Conservation (phyloP, 2,113 vertebrate genomes). For the Dicerorhinus sumatrensis region DNA sequence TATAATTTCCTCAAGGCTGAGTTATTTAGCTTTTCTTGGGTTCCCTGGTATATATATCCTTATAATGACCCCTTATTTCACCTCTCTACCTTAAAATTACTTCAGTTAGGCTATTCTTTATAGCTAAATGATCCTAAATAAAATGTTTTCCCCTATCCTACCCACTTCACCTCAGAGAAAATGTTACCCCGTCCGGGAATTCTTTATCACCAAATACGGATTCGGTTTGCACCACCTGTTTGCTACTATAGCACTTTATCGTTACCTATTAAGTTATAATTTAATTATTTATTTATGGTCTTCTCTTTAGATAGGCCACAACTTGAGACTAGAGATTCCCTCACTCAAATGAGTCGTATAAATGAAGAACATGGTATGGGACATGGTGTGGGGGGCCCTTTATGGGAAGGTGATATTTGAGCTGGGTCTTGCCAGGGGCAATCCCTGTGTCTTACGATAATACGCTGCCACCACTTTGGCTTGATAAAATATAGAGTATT, state of each 20-base stretch:
- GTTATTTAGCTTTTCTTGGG: not conserved
- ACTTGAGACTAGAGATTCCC: not conserved
- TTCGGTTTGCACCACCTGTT: not conserved
- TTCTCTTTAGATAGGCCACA: not conserved
- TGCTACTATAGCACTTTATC: not conserved
- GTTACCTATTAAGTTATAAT: not conserved
- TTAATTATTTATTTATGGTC: not conserved
- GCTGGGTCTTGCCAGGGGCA: not conserved
- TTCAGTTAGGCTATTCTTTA: not conserved
- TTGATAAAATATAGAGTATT: not conserved
- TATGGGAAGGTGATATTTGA: not conserved
- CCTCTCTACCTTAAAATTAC: not conserved
- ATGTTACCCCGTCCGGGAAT: not conserved
- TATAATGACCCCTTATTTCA: not conserved
- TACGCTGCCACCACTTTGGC: not conserved
- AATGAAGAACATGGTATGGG: not conserved
- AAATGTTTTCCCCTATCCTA: not conserved
- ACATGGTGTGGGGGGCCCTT: accelerated
- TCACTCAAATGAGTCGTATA: not conserved
- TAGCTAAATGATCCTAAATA: not conserved
- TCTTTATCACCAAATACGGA: not conserved
- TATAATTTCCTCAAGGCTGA: not conserved
- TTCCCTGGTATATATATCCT: not conserved
- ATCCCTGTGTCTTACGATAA: accelerated
- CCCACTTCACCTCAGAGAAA: not conserved